A percentile compares a stretch with the other conserved stretches of the same genome.
Conservation (phyloP, 2,113 vertebrate species). For the Ictidomys tridecemlineatus region DNA sequence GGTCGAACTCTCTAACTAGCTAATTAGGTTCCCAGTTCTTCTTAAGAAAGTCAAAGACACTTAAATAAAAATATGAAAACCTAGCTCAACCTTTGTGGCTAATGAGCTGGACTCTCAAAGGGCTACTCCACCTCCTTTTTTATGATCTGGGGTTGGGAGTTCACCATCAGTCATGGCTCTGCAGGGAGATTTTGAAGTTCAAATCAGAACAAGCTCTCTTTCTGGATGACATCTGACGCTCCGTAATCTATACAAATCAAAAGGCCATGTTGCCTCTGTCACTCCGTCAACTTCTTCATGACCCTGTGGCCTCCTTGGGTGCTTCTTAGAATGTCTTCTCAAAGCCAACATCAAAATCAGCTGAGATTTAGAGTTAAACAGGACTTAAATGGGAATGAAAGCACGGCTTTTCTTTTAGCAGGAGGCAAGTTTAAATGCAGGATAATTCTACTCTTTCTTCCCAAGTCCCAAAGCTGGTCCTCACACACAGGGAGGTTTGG, state of each 20-base stretch:
- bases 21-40: slow-evolving; percentile 68
- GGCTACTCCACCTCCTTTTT: no score
- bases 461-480: not conserved
- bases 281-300: not conserved
- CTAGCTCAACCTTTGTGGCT: rapidly evolving
- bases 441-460: not conserved
- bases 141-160: not conserved
- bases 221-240: not conserved
- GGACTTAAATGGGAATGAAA: not conserved
- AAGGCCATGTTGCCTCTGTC: not conserved
- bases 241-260: not conserved
- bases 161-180: not conserved
- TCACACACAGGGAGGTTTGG: not conserved
- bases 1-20: slow-evolving; percentile 57
- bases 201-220: not conserved
- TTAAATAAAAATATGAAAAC: slow-evolving; percentile 31
- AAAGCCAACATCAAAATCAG: not conserved
- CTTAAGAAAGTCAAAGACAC: slow-evolving; percentile 67
- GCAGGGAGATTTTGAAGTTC: not conserved
- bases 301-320: not conserved
- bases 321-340: not conserved
- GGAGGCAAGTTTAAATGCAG: slow-evolving; percentile 11
- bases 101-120: not conserved
- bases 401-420: not conserved
- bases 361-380: not conserved